Evolutionary conservation across 2,888 invertebrate species (phyloP), one percentile per base, ranked within the genome.

Genomic region (Beris morrisii): DNA sequence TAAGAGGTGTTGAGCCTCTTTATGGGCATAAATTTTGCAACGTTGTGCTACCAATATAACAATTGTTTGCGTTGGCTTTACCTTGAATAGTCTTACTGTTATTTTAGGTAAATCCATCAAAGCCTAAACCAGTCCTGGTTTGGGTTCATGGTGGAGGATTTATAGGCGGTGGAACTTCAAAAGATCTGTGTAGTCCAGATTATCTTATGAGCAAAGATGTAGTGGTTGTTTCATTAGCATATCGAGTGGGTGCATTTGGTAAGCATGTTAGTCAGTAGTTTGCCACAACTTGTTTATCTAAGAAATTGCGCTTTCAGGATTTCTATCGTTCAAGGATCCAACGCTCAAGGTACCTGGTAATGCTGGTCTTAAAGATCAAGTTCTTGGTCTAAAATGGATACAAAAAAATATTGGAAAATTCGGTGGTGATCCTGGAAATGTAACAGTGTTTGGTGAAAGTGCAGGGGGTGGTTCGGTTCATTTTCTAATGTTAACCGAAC

Each of bases 111-210:
- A 74, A 73, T 12, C 75, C 77, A 0, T 38, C 69, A 0, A 72
- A 73, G 52, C 73, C 70, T 4, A 72, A 75, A 1, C 80, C 80
- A 0, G 80, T 84, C 0, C 77, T 84, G 79, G 79, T 84, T 4
- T 84, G 81, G 78, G 82, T 84, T 63, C 82, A 82, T 72, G 84
- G 84, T 0, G 84, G 84, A 4, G 83, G 81, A 11, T 83, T 81
- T 68, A 78, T 79, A 65, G 74, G 75, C 13, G 83, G 83, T 15
- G 81, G 81, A 15, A 80, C 82, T 7, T 73, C 80, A 57, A 75
- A 76, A 7, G 76, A 76, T 52, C 73, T 77, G 71, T 78, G 78
- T 69, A 82, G 83, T 45, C 83, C 83, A 0, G 82, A 83, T 68
- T 81, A 78, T 69, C 75, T 84, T 1, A 75, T 84, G 74, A 76